These are phyloP conservation scores for Geotrypetes seraphini DNA, from an alignment of 2,797 vertebrate species.

Conservation along the genomic window DNA sequence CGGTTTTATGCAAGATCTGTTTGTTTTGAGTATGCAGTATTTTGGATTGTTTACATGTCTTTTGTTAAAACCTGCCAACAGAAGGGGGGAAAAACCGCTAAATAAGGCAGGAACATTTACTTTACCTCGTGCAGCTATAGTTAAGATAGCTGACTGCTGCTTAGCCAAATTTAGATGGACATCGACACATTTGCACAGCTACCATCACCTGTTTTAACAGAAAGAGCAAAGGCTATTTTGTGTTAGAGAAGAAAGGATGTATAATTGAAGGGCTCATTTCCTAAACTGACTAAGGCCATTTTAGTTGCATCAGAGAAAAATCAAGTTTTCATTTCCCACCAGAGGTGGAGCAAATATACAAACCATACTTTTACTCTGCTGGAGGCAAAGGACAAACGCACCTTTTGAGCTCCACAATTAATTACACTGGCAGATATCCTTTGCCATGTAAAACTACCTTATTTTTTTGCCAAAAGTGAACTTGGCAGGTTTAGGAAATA, in stretches of 20 bases:
- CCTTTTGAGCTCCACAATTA: too few relatives aligned
- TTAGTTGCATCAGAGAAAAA: too few relatives aligned
- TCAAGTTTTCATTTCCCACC: too few relatives aligned
- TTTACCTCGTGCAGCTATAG: conserved; percentile 17
- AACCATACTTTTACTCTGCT: too few relatives aligned
- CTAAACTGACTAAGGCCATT: too few relatives aligned
- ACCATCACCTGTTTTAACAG: conserved; percentile 1
- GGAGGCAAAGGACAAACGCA: too few relatives aligned
- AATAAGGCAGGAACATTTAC: conserved; percentile 25
- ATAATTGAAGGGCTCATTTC: too few relatives aligned
- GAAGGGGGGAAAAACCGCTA: conserved; percentile 31
- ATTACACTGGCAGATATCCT: too few relatives aligned
- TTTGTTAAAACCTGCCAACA: conserved; percentile 42
- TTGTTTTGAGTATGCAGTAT: conserved; percentile 60
- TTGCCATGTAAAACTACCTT: too few relatives aligned
- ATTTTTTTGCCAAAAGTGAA: too few relatives aligned
- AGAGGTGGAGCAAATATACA: too few relatives aligned
- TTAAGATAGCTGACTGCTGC: conserved; percentile 18
- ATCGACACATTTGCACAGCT: not conserved
- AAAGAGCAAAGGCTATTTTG: not conserved
- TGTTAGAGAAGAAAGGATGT: conserved; percentile 1
- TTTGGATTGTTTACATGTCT: conserved; percentile 65
- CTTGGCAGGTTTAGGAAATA: too few relatives aligned
- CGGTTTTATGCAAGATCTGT: conserved; percentile 43
- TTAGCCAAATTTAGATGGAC: conserved; percentile 32